Base-by-base conservation (phyloP, 2,888 invertebrate genomes). In the Argyresthia goedartella region DNA sequence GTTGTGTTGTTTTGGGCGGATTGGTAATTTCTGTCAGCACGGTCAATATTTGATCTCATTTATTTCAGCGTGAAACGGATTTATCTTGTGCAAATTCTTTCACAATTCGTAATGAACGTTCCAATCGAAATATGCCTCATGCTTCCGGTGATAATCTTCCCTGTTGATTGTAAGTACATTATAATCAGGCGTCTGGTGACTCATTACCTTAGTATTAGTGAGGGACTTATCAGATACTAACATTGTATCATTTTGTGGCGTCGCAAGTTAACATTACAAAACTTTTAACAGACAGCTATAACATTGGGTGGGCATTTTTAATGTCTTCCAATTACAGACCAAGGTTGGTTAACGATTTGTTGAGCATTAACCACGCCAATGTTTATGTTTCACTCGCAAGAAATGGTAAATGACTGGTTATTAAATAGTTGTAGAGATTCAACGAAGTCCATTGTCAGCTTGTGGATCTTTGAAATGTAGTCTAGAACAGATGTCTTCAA, bases 251-350 rank as follows among this genome's bases (percentile, higher is more conserved):
- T 25, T 25, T 25, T 25, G 25, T 25, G 25, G 25, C 25, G 10
- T 13, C 16, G 42, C 41, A 25, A 45, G 54, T 45, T 52, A 54
- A 56, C 52, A 73, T 73, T 71, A 71, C 75, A 79, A 78, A 80
- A 75, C 67, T 74, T 81, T 85, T 81, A 82, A 84, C 77, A 76
- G 76, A 76, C 78, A 69, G 76, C 71, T 78, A 77, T 81, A 82
- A 85, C 80, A 73, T 71, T 74, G 63, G 63, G 73, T 34, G 68
- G 69, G 70, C 73, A 77, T 76, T 76, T 81, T 86, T 85, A 85
- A 85, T 78, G 84, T 75, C 80, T 75, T 73, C 81, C 85, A 85
- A 86, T 86, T 85, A 85, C 76, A 85, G 84, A 71, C 71, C 79
- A 71, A 75, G 72, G 66, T 69, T 73, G 64, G 69, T 85, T 86